phyloP scores from a whole-genome alignment of 2,113 vertebrate genomes.

The Dicaeum eximium region DNA sequence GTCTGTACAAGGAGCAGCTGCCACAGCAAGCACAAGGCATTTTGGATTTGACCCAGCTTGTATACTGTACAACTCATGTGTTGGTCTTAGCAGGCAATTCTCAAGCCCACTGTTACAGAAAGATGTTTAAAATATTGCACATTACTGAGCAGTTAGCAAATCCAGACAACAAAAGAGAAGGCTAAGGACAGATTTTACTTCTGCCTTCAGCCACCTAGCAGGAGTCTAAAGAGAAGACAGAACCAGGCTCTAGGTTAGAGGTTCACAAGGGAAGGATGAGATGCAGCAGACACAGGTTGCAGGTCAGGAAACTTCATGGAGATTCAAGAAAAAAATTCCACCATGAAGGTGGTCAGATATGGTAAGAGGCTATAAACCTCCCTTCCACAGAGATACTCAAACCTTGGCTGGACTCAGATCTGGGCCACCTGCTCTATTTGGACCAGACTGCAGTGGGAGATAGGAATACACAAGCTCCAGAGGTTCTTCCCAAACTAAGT shows the following conservation, averaged over 20 bases:
- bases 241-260: not conserved
- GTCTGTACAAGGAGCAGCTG: not conserved
- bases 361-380: not conserved
- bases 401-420: accelerated
- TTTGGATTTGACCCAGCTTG: not conserved
- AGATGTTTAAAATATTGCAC: not conserved
- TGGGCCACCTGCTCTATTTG: accelerated
- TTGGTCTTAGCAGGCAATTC: not conserved
- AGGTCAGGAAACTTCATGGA: not conserved
- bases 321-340: not conserved
- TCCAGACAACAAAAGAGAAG: not conserved
- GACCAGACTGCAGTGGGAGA: not conserved
- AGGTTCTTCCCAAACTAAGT: not conserved
- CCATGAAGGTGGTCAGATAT: not conserved
- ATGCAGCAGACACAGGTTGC: not conserved
- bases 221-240: not conserved
- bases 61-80: not conserved
- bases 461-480: not conserved
- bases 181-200: not conserved
- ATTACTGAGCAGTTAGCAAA: not conserved
- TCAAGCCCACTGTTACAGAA: not conserved
- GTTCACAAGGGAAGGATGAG: not conserved
- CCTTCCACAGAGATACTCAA: not conserved
- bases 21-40: not conserved
- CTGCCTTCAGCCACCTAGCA: not conserved